These are phyloP conservation scores for Brachypalpus laphriformis DNA, from an alignment of 2,888 invertebrate species.

Conservation along the genomic window DNA sequence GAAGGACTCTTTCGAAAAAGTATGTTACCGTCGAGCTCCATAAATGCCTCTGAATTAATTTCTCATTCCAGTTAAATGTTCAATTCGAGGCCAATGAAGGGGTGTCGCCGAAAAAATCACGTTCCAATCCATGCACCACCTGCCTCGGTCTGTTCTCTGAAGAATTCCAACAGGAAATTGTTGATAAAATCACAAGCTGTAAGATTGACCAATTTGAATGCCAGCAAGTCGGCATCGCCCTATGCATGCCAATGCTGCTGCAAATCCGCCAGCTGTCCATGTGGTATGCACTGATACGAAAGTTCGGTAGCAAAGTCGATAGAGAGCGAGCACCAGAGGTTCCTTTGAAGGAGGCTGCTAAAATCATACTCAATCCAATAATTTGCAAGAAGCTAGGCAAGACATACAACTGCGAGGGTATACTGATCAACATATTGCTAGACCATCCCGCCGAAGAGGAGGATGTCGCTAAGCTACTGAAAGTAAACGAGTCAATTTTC, in stretches of 20 bases:
- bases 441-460: constrained; percentile 84
- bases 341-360: constrained; percentile 91
- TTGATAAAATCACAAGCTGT: constrained; percentile 84
- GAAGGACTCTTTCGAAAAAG: constrained; percentile 83
- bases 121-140: constrained; percentile 85
- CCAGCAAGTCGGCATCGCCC: constrained; percentile 86
- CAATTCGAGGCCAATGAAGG: constrained; percentile 60
- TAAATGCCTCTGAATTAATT: neutral
- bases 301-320: constrained; percentile 84
- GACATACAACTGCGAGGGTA: constrained; percentile 84
- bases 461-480: constrained; percentile 84
- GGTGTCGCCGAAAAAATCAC: constrained; percentile 82
- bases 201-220: constrained; percentile 86
- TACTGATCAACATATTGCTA: constrained; percentile 82
- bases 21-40: constrained; percentile 78
- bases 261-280: constrained; percentile 88
- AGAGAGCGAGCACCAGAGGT: constrained; percentile 81
- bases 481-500: constrained; percentile 77
- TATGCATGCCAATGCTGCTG: constrained; percentile 88
- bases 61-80: constrained; percentile 74
- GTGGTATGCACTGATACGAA: constrained; percentile 84
- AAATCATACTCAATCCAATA: constrained; percentile 87
- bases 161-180: constrained; percentile 83
- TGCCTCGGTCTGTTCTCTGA: constrained; percentile 90
- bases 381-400: constrained; percentile 85